A percentile compares a stretch with the other conserved stretches of the same genome.
These are phyloP conservation scores for Drosophila colorata DNA, from an alignment of 2,888 invertebrate genomes.

Conservation along the genomic window DNA sequence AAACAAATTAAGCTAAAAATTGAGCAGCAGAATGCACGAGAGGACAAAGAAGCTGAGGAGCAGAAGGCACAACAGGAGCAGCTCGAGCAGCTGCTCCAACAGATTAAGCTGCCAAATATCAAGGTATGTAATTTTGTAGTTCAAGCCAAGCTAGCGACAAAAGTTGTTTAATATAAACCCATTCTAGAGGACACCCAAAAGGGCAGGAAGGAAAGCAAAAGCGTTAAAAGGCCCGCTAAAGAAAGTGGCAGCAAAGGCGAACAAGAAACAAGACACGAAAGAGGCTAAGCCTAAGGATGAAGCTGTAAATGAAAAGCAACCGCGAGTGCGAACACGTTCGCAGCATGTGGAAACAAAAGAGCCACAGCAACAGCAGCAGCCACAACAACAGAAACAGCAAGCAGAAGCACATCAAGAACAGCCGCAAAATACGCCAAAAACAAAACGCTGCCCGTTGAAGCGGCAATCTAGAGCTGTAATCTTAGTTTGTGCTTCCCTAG, in stretches of 20 bases:
- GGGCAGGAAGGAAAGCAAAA: too few relatives aligned
- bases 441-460: neutral
- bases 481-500: conserved; percentile 27
- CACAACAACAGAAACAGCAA: neutral
- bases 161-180: neutral
- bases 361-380: neutral
- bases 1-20: neutral
- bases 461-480: conserved; percentile 26
- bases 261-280: too few relatives aligned
- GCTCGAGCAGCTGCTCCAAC: neutral
- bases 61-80: neutral
- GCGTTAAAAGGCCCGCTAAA: neutral
- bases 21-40: neutral
- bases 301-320: neutral
- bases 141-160: neutral
- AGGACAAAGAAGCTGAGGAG: neutral
- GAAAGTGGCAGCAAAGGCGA: neutral
- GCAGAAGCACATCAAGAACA: neutral
- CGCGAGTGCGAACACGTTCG: neutral
- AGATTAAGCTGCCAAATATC: too few relatives aligned
- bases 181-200: neutral
- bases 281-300: neutral
- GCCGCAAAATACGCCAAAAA: neutral
- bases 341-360: neutral
- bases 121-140: neutral